Percentiles rank a stretch among this genome's conserved stretches.
These are phyloP conservation scores for Mellilla xanthometata DNA, from an alignment of 2,888 invertebrate genomes.

Conservation along the genomic window DNA sequence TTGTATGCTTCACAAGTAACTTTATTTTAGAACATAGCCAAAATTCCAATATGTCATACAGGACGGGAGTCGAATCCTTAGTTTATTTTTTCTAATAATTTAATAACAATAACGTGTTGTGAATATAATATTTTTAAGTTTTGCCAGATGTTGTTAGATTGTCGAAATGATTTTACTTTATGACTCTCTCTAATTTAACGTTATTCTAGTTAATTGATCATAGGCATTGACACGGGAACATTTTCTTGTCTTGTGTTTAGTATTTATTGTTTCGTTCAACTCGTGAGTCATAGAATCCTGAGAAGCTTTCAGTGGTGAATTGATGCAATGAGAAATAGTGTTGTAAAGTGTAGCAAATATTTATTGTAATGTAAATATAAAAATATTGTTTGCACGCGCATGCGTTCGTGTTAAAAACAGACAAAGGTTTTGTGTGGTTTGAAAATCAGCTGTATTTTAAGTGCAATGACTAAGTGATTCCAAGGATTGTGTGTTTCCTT, in stretches of 20 bases:
- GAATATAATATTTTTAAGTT: conserved; percentile 33
- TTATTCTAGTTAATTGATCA: conserved; percentile 29
- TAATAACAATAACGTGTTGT: conserved; percentile 42
- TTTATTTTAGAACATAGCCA: conserved; percentile 21
- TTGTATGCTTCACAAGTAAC: not conserved
- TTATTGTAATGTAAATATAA: conserved; percentile 80
- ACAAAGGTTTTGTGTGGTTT: conserved; percentile 84
- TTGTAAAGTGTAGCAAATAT: conserved; percentile 49
- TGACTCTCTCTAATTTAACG: conserved; percentile 32
- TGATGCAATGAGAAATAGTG: conserved; percentile 38
- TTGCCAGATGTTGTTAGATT: conserved; percentile 18
- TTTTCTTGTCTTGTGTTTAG: conserved; percentile 48
- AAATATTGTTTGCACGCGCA: conserved; percentile 80
- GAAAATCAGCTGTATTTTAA: conserved; percentile 82
- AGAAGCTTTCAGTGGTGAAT: conserved; percentile 44
- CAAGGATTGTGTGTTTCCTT: conserved; percentile 68
- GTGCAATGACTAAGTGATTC: conserved; percentile 81
- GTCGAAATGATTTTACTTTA: conserved; percentile 32
- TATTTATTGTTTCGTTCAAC: conserved; percentile 63
- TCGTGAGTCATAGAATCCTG: conserved; percentile 44
- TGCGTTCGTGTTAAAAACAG: conserved; percentile 81
- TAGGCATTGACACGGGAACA: conserved; percentile 38
- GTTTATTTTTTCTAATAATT: conserved; percentile 41
- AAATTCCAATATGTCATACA: conserved; percentile 69
- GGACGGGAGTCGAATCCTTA: conserved; percentile 50